These are phyloP conservation scores for Oxystoma pomonae DNA, from an alignment of 2,888 invertebrate genomes.

Conservation along the genomic window DNA sequence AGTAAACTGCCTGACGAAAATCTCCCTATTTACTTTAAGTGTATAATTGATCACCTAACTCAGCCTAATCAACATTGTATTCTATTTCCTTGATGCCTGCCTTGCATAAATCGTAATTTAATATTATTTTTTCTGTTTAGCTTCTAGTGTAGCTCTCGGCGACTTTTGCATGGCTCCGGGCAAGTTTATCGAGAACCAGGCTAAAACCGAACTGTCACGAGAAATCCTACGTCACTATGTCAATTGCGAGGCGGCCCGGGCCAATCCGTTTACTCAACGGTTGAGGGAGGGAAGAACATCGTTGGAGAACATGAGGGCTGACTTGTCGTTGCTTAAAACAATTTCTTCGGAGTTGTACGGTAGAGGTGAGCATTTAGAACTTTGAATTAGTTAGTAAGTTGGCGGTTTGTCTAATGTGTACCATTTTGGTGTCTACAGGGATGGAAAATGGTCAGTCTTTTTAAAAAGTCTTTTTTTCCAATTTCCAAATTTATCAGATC, in stretches of 20 bases:
- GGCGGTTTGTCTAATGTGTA: no score
- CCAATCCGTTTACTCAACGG: slow-evolving; percentile 77
- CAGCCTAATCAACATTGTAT: no score
- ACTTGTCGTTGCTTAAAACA: slow-evolving; percentile 50
- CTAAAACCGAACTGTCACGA: slow-evolving; percentile 41
- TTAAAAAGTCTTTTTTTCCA: no score
- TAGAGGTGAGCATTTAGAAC: slow-evolving; percentile 45
- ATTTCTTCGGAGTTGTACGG: slow-evolving; percentile 52
- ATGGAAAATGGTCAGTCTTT: no score
- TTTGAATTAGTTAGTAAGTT: no score
- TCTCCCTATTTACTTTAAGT: no score
- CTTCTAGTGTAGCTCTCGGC: slow-evolving; percentile 55
- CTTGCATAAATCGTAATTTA: no score
- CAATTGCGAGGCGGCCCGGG: slow-evolving; percentile 75
- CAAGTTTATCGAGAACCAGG: slow-evolving; percentile 44
- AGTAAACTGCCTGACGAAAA: no score
- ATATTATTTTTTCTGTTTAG: slow-evolving; percentile 11
- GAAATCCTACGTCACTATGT: slow-evolving; percentile 57
- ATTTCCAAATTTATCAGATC: no score
- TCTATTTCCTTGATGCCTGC: no score
- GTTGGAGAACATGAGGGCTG: slow-evolving; percentile 49
- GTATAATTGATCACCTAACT: no score
- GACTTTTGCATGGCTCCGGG: slow-evolving; percentile 73
- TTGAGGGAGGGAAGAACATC: slow-evolving; percentile 62
- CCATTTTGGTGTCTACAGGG: no score